phyloP scores from a whole-genome alignment of 2,797 vertebrate species.

The Sebastes matsubarae region DNA sequence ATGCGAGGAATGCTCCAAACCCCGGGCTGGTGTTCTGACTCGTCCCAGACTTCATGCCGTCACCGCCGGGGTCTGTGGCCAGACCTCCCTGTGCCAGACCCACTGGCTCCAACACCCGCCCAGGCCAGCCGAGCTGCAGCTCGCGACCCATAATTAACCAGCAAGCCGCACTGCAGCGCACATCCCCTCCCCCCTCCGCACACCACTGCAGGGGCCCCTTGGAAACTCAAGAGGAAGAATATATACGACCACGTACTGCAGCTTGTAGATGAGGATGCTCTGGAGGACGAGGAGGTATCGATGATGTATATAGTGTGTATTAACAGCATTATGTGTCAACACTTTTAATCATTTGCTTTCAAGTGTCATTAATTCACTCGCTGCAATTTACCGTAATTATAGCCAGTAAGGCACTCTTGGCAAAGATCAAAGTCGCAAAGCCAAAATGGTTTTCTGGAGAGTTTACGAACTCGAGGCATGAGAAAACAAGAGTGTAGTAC shows the following conservation, averaged over 20 bases:
- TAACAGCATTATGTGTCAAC: slow-evolving; percentile 25
- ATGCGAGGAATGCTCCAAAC: slow-evolving; percentile 86
- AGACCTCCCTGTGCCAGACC: slow-evolving; percentile 90
- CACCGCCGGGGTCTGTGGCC: slow-evolving; percentile 89
- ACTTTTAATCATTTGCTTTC: slow-evolving; percentile 28
- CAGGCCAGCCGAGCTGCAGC: slow-evolving; percentile 86
- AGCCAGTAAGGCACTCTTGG: slow-evolving; percentile 37
- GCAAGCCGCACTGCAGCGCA: slow-evolving; percentile 75
- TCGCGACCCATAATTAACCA: slow-evolving; percentile 87
- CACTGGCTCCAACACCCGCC: slow-evolving; percentile 89
- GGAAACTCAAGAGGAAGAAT: slow-evolving; percentile 54
- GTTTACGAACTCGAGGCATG: slow-evolving; percentile 41
- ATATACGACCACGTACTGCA: slow-evolving; percentile 22
- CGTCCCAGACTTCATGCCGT: slow-evolving; percentile 90
- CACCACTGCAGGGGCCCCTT: slow-evolving; percentile 60
- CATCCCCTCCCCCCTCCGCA: slow-evolving; percentile 64
- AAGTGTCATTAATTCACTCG: slow-evolving; percentile 24
- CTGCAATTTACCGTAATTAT: slow-evolving; percentile 60
- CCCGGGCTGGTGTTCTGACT: slow-evolving; percentile 88
- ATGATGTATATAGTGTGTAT: slow-evolving; percentile 8
- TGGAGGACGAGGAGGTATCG: slow-evolving; percentile 1
- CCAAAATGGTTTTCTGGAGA: slow-evolving; percentile 56
- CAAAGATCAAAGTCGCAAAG: slow-evolving; percentile 55
- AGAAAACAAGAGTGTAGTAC: slow-evolving; percentile 38
- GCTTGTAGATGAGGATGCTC: slow-evolving; percentile 33